A percentile compares a stretch with the other conserved stretches of the same genome.
Evolutionary conservation across 2,888 invertebrate genomes (phyloP).

Genomic region (Drosophila macrospina): DNA sequence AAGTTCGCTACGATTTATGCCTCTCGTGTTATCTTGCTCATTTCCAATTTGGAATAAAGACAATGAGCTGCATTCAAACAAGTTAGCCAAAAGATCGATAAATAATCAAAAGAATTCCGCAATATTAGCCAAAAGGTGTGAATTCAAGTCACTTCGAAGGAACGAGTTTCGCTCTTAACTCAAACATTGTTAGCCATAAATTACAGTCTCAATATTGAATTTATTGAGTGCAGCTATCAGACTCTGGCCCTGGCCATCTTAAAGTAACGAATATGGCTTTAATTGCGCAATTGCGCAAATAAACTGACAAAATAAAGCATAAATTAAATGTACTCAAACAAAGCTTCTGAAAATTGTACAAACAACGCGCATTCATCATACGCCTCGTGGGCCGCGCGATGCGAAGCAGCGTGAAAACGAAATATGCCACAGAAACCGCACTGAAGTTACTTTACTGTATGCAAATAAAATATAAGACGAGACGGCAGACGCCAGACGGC

Average conservation of each 20-base stretch:
- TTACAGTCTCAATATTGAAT: slow-evolving; percentile 54
- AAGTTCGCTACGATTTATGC: slow-evolving; percentile 26
- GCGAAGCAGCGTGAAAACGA: slow-evolving; percentile 39
- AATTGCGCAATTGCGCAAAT: slow-evolving; percentile 60
- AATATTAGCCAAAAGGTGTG: slow-evolving; percentile 23
- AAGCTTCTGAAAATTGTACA: slow-evolving; percentile 42
- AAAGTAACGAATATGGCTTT: slow-evolving; percentile 34
- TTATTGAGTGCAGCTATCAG: slow-evolving; percentile 24
- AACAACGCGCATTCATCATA: slow-evolving; percentile 67
- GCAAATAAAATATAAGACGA: slow-evolving; percentile 44
- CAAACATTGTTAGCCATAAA: slow-evolving; percentile 42
- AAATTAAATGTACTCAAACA: slow-evolving; percentile 32
- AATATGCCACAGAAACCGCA: slow-evolving; percentile 23
- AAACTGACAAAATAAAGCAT: slow-evolving; percentile 50
- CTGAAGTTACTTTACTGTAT: slow-evolving; percentile 26
- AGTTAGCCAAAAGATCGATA: slow-evolving; percentile 7
- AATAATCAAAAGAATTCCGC: slow-evolving; percentile 3
- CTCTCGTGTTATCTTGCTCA: slow-evolving; percentile 30
- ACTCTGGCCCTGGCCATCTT: slow-evolving; percentile 31
- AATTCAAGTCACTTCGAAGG: slow-evolving; percentile 24
- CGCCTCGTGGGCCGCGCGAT: slow-evolving; percentile 60
- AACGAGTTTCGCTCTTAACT: slow-evolving; percentile 24
- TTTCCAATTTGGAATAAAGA: slow-evolving; percentile 11
- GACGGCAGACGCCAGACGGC: no score
- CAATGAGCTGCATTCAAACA: slow-evolving; percentile 30